Conservation (phyloP, 2,888 invertebrate species). For the Digitonthophagus gazella region DNA sequence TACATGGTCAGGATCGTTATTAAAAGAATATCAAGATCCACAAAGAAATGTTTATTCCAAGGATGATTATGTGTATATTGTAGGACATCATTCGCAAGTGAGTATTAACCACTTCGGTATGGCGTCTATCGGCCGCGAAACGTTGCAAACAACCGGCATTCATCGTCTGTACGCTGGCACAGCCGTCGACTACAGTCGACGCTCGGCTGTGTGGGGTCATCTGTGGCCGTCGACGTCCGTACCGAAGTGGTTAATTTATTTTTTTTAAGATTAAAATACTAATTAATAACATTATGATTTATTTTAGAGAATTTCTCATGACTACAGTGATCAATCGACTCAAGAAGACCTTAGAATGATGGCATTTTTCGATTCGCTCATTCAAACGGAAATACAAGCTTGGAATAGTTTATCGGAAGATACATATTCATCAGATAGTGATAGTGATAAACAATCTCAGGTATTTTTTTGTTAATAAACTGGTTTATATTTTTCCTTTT, state of each 20-base stretch:
- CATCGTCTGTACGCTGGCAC: no score
- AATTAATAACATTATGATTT: not conserved
- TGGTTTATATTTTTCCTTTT: not conserved
- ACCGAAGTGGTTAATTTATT: no score
- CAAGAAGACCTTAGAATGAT: constrained; percentile 93
- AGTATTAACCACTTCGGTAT: no score
- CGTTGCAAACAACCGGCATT: no score
- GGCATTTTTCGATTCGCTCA: constrained; percentile 93
- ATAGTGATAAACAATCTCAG: constrained; percentile 36
- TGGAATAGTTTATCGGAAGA: constrained; percentile 54
- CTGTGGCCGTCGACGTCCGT: no score
- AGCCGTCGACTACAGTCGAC: no score
- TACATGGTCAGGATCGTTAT: constrained; percentile 62
- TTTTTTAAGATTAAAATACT: not conserved
- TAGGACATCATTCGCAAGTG: constrained; percentile 68
- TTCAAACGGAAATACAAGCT: constrained; percentile 86
- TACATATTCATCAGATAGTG: constrained; percentile 42
- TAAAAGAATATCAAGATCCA: constrained; percentile 60
- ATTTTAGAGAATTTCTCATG: constrained; percentile 61
- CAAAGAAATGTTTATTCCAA: constrained; percentile 71
- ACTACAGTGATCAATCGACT: constrained; percentile 84
- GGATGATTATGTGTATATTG: constrained; percentile 79
- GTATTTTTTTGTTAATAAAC: constrained; percentile 17
- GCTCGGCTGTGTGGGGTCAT: no score
- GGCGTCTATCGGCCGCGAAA: no score